Percentiles rank a stretch among this genome's conserved stretches.
These are phyloP conservation scores for Neoniphon sammara DNA, from an alignment of 2,797 vertebrate species.

Conservation along the genomic window DNA sequence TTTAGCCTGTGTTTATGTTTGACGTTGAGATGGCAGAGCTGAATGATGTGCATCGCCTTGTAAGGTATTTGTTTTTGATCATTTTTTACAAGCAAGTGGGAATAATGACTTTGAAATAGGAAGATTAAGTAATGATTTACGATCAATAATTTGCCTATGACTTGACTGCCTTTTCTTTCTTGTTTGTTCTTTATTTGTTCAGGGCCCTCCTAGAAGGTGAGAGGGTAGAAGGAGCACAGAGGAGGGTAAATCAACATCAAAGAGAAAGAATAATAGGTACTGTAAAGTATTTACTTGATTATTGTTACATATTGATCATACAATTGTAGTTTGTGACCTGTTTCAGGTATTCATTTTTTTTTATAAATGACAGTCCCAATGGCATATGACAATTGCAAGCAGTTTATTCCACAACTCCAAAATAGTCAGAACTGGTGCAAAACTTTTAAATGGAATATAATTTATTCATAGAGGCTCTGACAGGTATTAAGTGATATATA, in stretches of 20 bases:
- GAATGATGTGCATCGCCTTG: slow-evolving; percentile 63
- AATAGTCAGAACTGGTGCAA: too few species aligned
- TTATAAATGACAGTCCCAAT: too few species aligned
- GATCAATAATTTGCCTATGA: not conserved
- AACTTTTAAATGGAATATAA: too few species aligned
- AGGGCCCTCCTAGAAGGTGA: slow-evolving; percentile 94
- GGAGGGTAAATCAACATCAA: slow-evolving; percentile 77
- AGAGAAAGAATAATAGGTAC: slow-evolving; percentile 85
- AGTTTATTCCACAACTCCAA: too few species aligned
- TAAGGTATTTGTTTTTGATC: slow-evolving; percentile 68
- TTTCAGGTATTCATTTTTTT: not conserved
- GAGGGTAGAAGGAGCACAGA: slow-evolving; percentile 81
- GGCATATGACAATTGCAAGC: too few species aligned
- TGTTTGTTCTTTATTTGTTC: slow-evolving; percentile 45
- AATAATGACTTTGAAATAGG: not conserved
- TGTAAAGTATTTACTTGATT: not conserved
- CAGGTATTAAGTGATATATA: not conserved
- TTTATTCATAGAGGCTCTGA: too few species aligned
- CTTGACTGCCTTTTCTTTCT: slow-evolving; percentile 11
- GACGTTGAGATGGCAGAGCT: slow-evolving; percentile 75
- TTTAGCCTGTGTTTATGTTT: slow-evolving; percentile 64
- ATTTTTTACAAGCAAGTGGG: not conserved
- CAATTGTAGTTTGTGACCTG: not conserved
- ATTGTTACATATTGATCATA: slow-evolving; percentile 15
- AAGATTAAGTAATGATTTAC: not conserved